These are phyloP conservation scores for Torymus aiolomorphi DNA, from an alignment of 2,888 invertebrate genomes.

Conservation along the genomic window DNA sequence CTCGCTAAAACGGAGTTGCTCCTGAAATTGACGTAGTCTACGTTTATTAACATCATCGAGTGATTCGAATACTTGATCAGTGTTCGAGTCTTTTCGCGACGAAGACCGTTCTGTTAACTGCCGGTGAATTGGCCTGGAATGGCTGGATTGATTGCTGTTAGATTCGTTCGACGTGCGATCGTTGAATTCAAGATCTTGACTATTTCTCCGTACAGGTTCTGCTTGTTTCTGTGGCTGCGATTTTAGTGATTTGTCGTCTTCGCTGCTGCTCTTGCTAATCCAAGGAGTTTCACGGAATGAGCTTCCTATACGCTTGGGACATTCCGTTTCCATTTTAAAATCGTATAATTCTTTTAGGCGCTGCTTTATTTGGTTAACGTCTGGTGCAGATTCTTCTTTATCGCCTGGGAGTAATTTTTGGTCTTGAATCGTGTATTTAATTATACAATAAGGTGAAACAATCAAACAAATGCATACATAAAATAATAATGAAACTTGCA, in stretches of 20 bases:
- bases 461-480: no score
- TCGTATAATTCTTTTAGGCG: constrained; percentile 69
- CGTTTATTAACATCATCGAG: constrained; percentile 3
- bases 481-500: no score
- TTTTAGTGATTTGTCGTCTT: constrained; percentile 59
- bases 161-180: constrained; percentile 57
- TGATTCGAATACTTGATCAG: constrained; percentile 31
- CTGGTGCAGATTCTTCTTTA: constrained; percentile 21
- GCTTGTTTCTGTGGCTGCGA: background rate
- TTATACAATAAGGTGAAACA: no score
- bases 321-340: constrained; percentile 69
- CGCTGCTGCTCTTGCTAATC: constrained; percentile 67
- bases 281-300: constrained; percentile 53
- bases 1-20: constrained; percentile 61
- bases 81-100: constrained; percentile 26
- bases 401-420: constrained; percentile 3
- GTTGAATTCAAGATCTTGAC: constrained; percentile 68
- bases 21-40: constrained; percentile 56
- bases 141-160: background rate
- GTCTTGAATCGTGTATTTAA: no score
- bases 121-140: background rate
- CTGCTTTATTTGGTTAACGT: constrained; percentile 62
- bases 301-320: constrained; percentile 63
- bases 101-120: constrained; percentile 22
- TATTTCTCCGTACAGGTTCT: constrained; percentile 60